phyloP scores from a whole-genome alignment of 2,113 vertebrate species.

The Scomber colias region DNA sequence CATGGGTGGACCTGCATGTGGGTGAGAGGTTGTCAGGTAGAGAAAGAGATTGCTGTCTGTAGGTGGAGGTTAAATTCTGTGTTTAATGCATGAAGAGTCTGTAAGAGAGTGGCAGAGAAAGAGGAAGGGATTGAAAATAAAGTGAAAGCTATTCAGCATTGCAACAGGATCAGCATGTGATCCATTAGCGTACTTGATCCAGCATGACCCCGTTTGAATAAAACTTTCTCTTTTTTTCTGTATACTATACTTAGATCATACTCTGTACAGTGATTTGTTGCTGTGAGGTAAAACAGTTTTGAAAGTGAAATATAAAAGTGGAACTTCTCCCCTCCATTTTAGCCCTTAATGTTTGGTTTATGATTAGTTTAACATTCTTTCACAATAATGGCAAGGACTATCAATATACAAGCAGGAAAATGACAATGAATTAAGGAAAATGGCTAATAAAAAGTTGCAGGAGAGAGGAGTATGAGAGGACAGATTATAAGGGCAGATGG shows the following conservation, averaged over 20 bases:
- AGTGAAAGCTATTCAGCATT: conserved; percentile 23
- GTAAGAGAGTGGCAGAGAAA: conserved; percentile 24
- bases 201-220: conserved; percentile 17
- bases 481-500: conserved; percentile 35
- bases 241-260: not conserved
- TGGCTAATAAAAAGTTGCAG: conserved; percentile 6
- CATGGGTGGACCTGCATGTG: conserved; percentile 60
- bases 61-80: conserved; percentile 73
- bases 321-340: not conserved
- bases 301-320: not conserved
- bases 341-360: not conserved
- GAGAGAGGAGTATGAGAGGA: conserved; percentile 2
- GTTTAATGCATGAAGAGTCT: conserved; percentile 56
- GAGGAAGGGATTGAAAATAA: conserved; percentile 25
- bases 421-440: not conserved
- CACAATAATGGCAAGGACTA: not conserved
- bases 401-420: not conserved
- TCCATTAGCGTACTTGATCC: conserved; percentile 31
- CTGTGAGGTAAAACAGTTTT: not conserved
- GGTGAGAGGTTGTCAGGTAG: conserved; percentile 67
- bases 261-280: not conserved
- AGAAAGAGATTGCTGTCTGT: conserved; percentile 64
- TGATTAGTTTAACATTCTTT: not conserved
- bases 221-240: not conserved
- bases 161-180: conserved; percentile 12